Evolutionary conservation across 2,888 invertebrate genomes (phyloP).

Genomic region (Noctua janthina): DNA sequence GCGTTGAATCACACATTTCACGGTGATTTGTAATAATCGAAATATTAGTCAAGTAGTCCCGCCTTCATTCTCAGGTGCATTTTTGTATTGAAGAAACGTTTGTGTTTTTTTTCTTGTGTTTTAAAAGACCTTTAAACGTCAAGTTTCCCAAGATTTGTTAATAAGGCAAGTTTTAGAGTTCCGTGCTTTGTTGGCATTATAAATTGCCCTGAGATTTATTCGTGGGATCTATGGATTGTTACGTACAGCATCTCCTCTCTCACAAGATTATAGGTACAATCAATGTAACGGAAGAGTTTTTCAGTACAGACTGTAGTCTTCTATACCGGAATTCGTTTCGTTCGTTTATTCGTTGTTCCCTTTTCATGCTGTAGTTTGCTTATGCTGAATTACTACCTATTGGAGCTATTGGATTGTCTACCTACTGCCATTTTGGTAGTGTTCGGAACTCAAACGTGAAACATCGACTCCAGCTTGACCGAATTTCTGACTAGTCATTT

Average conservation of each 20-base stretch:
- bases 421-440: not conserved
- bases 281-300: not conserved
- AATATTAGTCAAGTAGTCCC: slow-evolving; percentile 89
- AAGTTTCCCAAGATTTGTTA: slow-evolving; percentile 87
- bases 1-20: slow-evolving; percentile 62
- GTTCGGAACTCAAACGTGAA: slow-evolving; percentile 59
- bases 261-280: not conserved
- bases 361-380: not conserved
- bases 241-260: not conserved
- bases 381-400: not conserved
- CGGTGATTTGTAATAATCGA: slow-evolving; percentile 86
- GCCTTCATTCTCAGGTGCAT: slow-evolving; percentile 90
- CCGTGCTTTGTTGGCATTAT: slow-evolving; percentile 48
- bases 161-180: slow-evolving; percentile 78
- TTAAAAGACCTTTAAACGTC: slow-evolving; percentile 85
- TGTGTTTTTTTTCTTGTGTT: slow-evolving; percentile 87
- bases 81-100: slow-evolving; percentile 89
- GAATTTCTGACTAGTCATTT: slow-evolving; percentile 82
- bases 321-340: not conserved
- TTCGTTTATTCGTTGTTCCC: not conserved
- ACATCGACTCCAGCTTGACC: slow-evolving; percentile 50
- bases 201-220: slow-evolving; percentile 33
- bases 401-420: not conserved
- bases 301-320: not conserved
- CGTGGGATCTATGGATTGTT: not conserved